Evolutionary conservation across 2,888 invertebrate species (phyloP).

Genomic region (Chymomyza amoena): DNA sequence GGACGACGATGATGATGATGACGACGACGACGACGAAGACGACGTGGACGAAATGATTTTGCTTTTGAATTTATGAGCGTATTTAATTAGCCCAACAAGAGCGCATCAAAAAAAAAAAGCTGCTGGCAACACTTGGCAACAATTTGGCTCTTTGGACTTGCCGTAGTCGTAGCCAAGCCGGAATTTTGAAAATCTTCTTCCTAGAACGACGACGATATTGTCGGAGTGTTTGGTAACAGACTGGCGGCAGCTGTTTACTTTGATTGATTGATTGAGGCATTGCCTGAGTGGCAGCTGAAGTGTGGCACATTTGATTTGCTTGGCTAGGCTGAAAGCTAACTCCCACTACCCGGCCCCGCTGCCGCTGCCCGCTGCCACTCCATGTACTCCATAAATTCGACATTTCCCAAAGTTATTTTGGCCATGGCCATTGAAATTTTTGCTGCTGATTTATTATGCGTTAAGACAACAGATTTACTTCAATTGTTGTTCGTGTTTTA

Average conservation of each 20-base stretch:
- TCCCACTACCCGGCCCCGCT: neutral
- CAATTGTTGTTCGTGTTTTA: conserved; percentile 16
- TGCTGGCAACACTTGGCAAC: conserved; percentile 42
- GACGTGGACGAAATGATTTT: neutral
- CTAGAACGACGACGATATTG: neutral
- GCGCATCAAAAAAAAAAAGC: conserved; percentile 11
- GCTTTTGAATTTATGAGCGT: conserved; percentile 69
- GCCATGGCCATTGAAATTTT: conserved; percentile 44
- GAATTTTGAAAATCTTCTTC: conserved; percentile 20
- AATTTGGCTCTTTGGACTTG: conserved; percentile 17
- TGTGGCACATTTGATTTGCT: conserved; percentile 67
- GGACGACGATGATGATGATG: no score
- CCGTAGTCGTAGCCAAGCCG: conserved; percentile 8
- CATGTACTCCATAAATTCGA: neutral
- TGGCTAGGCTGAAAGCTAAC: conserved; percentile 6
- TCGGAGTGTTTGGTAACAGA: neutral
- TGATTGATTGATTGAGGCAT: conserved; percentile 73
- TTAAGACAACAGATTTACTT: conserved; percentile 69
- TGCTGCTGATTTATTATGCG: conserved; percentile 69
- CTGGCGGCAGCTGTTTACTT: conserved; percentile 51
- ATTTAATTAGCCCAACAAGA: conserved; percentile 64
- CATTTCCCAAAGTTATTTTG: neutral
- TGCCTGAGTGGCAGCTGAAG: conserved; percentile 65
- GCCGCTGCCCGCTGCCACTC: neutral
- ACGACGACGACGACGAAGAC: no score